A percentile compares a stretch with the other conserved stretches of the same genome.
phyloP scores from a whole-genome alignment of 1,140 invertebrate species.

The Philotrypesis tridentata region DNA sequence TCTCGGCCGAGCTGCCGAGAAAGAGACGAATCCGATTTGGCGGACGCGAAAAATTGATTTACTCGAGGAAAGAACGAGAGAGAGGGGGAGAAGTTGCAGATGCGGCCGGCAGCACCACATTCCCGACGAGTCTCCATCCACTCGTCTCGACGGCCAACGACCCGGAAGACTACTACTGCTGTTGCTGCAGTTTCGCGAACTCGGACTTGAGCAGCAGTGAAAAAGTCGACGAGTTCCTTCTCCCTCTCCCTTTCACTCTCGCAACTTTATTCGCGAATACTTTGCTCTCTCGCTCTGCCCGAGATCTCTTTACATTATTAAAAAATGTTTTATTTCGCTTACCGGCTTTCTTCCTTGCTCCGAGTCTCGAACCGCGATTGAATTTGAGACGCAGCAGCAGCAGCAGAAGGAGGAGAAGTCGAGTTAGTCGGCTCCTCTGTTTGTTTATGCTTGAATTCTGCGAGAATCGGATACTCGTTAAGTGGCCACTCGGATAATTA shows the following conservation, averaged over 20 bases:
- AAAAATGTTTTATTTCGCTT: slow-evolving; percentile 30
- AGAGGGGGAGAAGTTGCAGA: slow-evolving; percentile 51
- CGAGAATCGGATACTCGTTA: background rate
- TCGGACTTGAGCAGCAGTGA: slow-evolving; percentile 20
- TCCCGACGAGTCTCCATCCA: background rate
- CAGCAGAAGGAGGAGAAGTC: too few species aligned
- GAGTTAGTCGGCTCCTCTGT: background rate
- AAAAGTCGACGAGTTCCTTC: background rate
- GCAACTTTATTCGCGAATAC: slow-evolving; percentile 21
- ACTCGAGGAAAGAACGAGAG: slow-evolving; percentile 38
- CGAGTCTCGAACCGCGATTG: background rate
- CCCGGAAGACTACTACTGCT: slow-evolving; percentile 47
- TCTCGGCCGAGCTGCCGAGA: slow-evolving; percentile 20
- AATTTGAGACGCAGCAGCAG: too few species aligned
- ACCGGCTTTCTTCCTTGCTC: background rate
- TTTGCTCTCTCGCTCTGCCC: background rate
- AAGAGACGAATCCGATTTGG: slow-evolving; percentile 55
- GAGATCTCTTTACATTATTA: slow-evolving; percentile 36
- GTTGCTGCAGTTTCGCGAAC: slow-evolving; percentile 46
- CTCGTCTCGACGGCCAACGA: slow-evolving; percentile 39
- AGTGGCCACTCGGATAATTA: background rate
- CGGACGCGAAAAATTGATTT: slow-evolving; percentile 58
- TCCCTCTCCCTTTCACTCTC: too few species aligned
- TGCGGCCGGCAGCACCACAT: slow-evolving; percentile 35
- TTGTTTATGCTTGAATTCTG: slow-evolving; percentile 3